Base-by-base conservation (phyloP, 64 coral and sea anemone genomes). In the Acropora yongei region DNA sequence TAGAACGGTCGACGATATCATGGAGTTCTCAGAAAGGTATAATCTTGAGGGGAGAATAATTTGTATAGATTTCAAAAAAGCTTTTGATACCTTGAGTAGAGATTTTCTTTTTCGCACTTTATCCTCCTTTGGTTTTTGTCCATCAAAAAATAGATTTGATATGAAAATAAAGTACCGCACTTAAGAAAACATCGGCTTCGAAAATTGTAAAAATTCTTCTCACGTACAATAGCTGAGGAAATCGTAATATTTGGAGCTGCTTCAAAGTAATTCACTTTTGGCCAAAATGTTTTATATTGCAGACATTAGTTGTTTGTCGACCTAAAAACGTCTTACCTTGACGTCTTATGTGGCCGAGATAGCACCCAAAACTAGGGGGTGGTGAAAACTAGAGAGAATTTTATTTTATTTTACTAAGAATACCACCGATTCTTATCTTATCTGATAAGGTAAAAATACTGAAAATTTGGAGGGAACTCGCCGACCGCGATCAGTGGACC, bases 371-470 rank as follows among this genome's bases (percentile, higher is more conserved):
- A 72, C 18, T 72, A 14, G 68, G 68, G 18, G 68, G 9, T 10
- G 68, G 9, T 14, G 30, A 20, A 72, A 72, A 72, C 40, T 72
- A 18, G 68, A 72, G 14, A 20, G n/a, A 72, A 72, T 72, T 72
- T 72, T 72, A 72, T 72, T 72, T 72, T 72, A 72, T 72, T 72
- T 72, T 72, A 72, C 68, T 72, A 72, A 72, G 68, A 63, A 63
- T 14, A 63, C 2, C 60, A 63, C 60, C 3, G 10, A 63, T 63
- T 14, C 2, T 14, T 13, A 63, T 63, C 8, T 63, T 63, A 63
- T 12, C 60, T 63, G 60, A 63, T 63, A 12, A 13, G 14, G 60
- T 13, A 63, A 63, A 63, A 63, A 55, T 63, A 13, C 60, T 63
- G 60, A 63, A 63, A 63, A 63, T 63, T 63, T 63, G 60, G 13